These are phyloP conservation scores for Drosophila hamatofila DNA, from an alignment of 2,888 invertebrate species.

Conservation along the genomic window DNA sequence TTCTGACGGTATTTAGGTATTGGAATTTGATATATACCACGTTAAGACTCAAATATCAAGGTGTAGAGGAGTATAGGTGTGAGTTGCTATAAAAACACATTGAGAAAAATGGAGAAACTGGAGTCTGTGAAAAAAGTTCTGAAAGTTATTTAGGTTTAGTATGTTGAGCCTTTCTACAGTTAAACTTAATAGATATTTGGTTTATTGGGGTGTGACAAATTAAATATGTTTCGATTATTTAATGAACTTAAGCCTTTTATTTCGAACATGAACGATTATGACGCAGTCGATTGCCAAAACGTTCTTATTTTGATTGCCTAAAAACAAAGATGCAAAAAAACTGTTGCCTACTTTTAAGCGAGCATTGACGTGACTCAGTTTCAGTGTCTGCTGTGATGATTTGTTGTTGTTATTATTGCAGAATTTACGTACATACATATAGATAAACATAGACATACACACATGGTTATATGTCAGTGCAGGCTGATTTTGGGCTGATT, in stretches of 20 bases:
- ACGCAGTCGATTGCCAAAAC: not conserved
- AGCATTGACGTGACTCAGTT: conserved; percentile 15
- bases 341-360: conserved; percentile 51
- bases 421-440: not conserved
- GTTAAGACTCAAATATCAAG: not conserved
- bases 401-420: conserved; percentile 11
- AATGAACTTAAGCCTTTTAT: not conserved
- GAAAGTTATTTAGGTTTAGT: too few species aligned
- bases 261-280: not conserved
- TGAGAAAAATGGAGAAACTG: not conserved
- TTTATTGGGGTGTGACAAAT: not conserved
- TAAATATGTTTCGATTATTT: not conserved
- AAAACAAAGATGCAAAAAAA: conserved; percentile 23
- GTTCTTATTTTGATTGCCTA: conserved; percentile 37
- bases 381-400: not conserved
- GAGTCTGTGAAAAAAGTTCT: not conserved
- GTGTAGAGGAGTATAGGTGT: not conserved
- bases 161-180: not conserved
- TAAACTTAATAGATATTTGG: not conserved
- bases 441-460: not conserved
- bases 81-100: too few species aligned
- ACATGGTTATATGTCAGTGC: not conserved
- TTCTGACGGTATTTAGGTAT: not conserved
- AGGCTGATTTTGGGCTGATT: conserved; percentile 17
- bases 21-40: not conserved